Base-by-base conservation (phyloP, 2,797 vertebrate genomes). In the Notoglanidium macrostoma region DNA sequence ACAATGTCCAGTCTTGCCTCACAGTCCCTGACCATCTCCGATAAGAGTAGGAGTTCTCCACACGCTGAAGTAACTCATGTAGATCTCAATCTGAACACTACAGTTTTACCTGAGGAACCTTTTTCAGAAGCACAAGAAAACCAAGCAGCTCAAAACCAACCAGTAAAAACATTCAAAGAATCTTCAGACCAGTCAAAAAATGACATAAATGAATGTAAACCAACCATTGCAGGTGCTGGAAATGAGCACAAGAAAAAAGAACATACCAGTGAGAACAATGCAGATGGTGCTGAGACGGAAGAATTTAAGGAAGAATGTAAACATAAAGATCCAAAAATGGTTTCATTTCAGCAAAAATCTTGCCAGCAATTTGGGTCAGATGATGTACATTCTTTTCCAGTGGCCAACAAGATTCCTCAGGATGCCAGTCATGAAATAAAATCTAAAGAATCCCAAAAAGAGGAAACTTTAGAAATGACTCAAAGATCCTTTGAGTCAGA, bases 11-110 rank as follows among this genome's bases (percentile, higher is more conserved):
- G 93, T 88, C 91, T 94, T 91, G 88, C 94, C 82, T 94, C 92
- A 89, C 96, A 93, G 93, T 95, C 95, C 67, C 91, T 94, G 90
- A 92, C 94, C 91, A 92, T 96, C 94, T 97, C 96, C 91, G 95
- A 95, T 92, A 95, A 92, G 89, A 90, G 82, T 90, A 92, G 86
- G 89, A 89, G 90, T 80, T 89, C 91, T 29, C 81, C 87, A 61
- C 89, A 11, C 70, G 84, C 63, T 0, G 86, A 91, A 2, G 77
- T 49, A 32, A 81, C 90, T 80, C 91, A 90, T 8, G 89, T 93
- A 67, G 95, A 96, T 86, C 68, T 94, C n/a, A 93, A 95, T 92
- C 93, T 92, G 40, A 94, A 95, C 92, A 94, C 94, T 87, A 54
- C 91, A 23, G 85, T 85, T 88, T 92, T 92, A 19, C 89, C 90